Evolutionary conservation across 2,113 vertebrate genomes (phyloP).

Genomic region (Diphyllodes magnificus): DNA sequence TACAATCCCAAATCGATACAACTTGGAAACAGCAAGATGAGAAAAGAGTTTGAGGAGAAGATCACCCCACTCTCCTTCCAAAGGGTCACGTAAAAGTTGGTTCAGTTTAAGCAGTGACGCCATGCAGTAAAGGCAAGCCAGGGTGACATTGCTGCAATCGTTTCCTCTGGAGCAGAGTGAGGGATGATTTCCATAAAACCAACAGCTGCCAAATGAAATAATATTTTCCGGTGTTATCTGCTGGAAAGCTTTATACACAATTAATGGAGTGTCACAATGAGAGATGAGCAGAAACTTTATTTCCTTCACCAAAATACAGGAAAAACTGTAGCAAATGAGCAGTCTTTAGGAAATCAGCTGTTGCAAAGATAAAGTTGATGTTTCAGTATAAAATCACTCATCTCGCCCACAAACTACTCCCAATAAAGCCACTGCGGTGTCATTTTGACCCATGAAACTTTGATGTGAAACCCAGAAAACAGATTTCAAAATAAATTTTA

Average conservation of each 20-base stretch:
- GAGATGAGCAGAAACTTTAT: not conserved
- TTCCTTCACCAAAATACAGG: not conserved
- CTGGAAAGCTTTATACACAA: not conserved
- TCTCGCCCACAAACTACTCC: not conserved
- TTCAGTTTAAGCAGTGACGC: not conserved
- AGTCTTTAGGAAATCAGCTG: not conserved
- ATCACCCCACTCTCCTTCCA: not conserved
- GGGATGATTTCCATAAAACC: not conserved
- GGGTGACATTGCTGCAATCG: not conserved
- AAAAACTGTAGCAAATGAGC: not conserved
- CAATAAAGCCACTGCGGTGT: rapidly evolving
- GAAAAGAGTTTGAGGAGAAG: not conserved
- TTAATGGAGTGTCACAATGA: not conserved
- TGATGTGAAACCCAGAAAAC: not conserved
- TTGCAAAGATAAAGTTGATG: not conserved
- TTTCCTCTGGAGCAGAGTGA: not conserved
- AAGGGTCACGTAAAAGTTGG: not conserved
- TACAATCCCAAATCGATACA: not conserved
- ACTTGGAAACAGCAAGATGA: not conserved
- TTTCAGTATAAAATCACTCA: not conserved
- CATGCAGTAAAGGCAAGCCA: not conserved
- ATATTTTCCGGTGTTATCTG: not conserved
- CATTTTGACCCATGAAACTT: not conserved
- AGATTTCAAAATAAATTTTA: not conserved
- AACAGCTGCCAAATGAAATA: not conserved